Percentiles rank a stretch among this genome's conserved stretches.
phyloP scores from a whole-genome alignment of 1,140 invertebrate species.

The Drosophila aff. region DNA sequence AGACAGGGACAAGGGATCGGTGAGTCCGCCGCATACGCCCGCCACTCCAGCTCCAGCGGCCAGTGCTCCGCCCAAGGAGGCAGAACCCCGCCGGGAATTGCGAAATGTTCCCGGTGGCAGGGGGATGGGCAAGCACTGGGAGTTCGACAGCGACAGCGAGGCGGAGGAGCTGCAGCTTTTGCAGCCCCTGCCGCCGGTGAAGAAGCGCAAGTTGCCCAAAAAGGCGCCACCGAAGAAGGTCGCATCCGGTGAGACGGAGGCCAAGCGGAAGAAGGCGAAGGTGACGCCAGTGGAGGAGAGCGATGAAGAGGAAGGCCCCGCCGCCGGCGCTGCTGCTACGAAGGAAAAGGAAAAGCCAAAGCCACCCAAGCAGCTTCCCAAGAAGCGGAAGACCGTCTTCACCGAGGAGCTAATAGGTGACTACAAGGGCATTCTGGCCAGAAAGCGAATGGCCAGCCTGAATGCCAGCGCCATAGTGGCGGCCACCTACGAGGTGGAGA shows the following conservation, averaged over 20 bases:
- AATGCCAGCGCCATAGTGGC: slow-evolving; percentile 97
- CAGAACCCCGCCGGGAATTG: slow-evolving; percentile 87
- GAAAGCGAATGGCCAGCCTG: slow-evolving; percentile 96
- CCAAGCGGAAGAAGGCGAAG: slow-evolving; percentile 46
- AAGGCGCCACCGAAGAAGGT: slow-evolving; percentile 52
- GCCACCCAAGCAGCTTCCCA: slow-evolving; percentile 70
- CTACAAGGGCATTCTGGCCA: slow-evolving; percentile 94
- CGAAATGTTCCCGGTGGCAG: slow-evolving; percentile 90
- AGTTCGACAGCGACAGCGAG: slow-evolving; percentile 87
- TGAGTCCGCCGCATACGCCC: slow-evolving; percentile 34
- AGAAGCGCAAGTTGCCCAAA: slow-evolving; percentile 67
- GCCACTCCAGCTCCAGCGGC: neutral
- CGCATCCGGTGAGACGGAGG: slow-evolving; percentile 16
- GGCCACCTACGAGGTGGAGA: slow-evolving; percentile 93
- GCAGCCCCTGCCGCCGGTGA: slow-evolving; percentile 48
- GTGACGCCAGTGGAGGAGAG: slow-evolving; percentile 39
- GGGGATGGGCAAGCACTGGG: slow-evolving; percentile 93
- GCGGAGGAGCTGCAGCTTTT: slow-evolving; percentile 78
- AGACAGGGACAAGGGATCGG: slow-evolving; percentile 33
- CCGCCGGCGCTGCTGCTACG: neutral
- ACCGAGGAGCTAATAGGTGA: slow-evolving; percentile 91
- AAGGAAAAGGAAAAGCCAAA: slow-evolving; percentile 47
- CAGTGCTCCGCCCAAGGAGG: slow-evolving; percentile 20
- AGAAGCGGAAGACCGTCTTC: slow-evolving; percentile 86
- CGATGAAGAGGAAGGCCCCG: slow-evolving; percentile 39